These are phyloP conservation scores for Pseudococcus viburni DNA, from an alignment of 2,888 invertebrate genomes.

Conservation along the genomic window DNA sequence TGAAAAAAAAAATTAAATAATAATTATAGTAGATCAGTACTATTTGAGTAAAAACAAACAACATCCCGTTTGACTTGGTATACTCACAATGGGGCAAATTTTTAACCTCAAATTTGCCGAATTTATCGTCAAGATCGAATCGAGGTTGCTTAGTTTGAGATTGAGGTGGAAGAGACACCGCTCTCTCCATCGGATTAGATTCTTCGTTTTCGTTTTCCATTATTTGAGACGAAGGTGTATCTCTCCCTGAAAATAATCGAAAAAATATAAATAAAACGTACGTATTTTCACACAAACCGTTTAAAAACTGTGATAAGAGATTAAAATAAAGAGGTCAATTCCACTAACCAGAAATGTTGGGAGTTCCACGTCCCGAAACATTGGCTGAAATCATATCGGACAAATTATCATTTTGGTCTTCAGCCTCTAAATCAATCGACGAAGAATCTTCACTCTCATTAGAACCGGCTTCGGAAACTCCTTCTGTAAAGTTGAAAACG, in stretches of 20 bases:
- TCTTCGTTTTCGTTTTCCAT: conserved; percentile 80
- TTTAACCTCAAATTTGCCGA: conserved; percentile 98
- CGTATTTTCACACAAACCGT: neutral
- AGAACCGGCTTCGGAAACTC: conserved; percentile 94
- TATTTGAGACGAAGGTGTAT: conserved; percentile 95
- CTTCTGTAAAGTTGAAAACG: conserved; percentile 77
- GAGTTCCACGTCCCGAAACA: conserved; percentile 90
- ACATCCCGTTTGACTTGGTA: neutral
- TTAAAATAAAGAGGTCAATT: neutral
- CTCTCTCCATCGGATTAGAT: conserved; percentile 71
- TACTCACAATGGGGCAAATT: conserved; percentile 74
- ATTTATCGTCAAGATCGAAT: conserved; percentile 97
- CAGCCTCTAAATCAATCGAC: conserved; percentile 88
- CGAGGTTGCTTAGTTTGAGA: conserved; percentile 83
- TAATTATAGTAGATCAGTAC: no score
- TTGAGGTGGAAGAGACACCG: conserved; percentile 72
- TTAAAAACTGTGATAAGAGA: neutral
- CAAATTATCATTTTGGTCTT: conserved; percentile 88
- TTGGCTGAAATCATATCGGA: conserved; percentile 98
- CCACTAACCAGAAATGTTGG: conserved; percentile 89
- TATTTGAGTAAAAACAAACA: conserved; percentile 24
- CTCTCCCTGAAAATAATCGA: conserved; percentile 77
- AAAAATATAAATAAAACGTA: neutral
- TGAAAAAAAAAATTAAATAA: conserved; percentile 23
- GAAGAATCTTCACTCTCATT: conserved; percentile 93